phyloP scores from a whole-genome alignment of 1,140 invertebrate genomes.

The Antheraea mylitta region DNA sequence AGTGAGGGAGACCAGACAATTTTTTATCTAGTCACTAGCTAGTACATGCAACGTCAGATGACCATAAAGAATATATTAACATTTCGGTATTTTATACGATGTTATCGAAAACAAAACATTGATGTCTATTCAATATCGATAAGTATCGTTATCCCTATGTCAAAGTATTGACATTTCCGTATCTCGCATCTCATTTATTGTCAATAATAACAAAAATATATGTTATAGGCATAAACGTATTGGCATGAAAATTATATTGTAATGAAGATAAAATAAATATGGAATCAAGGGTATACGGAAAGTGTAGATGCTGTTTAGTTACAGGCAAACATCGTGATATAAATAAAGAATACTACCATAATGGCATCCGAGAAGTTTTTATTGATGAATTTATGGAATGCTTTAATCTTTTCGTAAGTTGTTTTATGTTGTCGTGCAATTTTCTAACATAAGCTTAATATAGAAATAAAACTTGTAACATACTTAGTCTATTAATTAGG shows the following conservation, averaged over 20 bases:
- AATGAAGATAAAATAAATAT: conserved; percentile 19
- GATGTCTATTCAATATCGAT: no score
- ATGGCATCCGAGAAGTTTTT: conserved; percentile 51
- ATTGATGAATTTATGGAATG: conserved; percentile 56
- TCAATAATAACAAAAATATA: background rate
- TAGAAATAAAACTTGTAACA: no score
- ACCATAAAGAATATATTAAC: no score
- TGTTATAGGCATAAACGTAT: background rate
- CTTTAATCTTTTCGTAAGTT: conserved; percentile 61
- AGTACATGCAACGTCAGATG: no score
- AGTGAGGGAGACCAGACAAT: no score
- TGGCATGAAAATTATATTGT: background rate
- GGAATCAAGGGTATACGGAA: conserved; percentile 40
- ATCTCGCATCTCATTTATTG: no score
- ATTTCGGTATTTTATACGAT: no score
- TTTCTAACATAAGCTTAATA: background rate
- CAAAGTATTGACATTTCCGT: no score
- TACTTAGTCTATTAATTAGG: no score
- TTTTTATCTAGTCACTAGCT: no score
- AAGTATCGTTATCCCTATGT: no score
- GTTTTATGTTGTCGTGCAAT: background rate
- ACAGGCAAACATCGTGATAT: conserved; percentile 53
- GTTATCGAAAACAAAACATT: no score
- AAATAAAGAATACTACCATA: conserved; percentile 49
- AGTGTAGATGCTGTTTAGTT: conserved; percentile 52